phyloP scores from a whole-genome alignment of 2,113 vertebrate species.

The Puffinus mauretanicus region DNA sequence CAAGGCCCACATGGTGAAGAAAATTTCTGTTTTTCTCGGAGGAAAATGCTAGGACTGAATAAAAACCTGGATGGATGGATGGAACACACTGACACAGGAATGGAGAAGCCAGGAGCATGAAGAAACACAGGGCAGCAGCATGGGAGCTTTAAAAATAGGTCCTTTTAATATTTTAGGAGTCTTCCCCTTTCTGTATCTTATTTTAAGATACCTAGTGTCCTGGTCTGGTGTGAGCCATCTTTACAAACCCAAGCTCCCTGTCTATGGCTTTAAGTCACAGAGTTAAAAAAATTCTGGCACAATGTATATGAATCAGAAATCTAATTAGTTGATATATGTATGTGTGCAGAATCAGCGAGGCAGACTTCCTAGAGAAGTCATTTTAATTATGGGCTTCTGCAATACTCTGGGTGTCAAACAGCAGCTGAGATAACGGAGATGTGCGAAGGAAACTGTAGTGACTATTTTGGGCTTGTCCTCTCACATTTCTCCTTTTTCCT shows the following conservation, averaged over 20 bases:
- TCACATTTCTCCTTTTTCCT: not conserved
- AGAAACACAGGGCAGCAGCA: not conserved
- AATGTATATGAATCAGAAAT: not conserved
- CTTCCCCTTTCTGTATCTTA: not conserved
- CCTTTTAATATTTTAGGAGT: not conserved
- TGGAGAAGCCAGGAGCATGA: not conserved
- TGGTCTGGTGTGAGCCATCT: not conserved
- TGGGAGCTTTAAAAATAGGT: not conserved
- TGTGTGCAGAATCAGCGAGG: not conserved
- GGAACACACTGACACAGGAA: not conserved
- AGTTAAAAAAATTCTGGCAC: not conserved
- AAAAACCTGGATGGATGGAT: not conserved
- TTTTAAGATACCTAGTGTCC: not conserved
- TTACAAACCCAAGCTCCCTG: not conserved
- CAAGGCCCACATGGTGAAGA: not conserved
- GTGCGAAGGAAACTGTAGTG: not conserved
- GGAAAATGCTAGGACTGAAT: not conserved
- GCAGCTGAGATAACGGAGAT: not conserved
- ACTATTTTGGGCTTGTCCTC: not conserved
- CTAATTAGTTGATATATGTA: not conserved
- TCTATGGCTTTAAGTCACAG: not conserved
- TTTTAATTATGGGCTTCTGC: not conserved
- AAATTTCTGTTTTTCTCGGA: not conserved
- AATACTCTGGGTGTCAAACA: not conserved
- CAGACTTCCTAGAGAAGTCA: not conserved